Evolutionary conservation across 2,113 vertebrate genomes (phyloP).

Genomic region (Tachycineta bicolor): DNA sequence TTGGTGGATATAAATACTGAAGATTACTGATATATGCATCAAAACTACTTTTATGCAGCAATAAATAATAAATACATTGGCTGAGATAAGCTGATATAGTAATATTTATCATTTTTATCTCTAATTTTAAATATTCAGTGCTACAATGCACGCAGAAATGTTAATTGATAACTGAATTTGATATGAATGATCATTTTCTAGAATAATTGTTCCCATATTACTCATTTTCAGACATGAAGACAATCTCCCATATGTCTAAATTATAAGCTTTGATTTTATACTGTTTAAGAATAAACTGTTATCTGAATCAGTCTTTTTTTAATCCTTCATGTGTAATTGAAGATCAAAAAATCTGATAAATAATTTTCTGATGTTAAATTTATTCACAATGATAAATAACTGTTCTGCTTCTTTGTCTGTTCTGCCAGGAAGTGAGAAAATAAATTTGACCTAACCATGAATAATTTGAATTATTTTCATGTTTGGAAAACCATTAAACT

Average conservation of each 20-base stretch:
- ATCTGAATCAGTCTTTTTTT: neutral
- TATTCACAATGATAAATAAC: neutral
- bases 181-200: neutral
- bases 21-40: neutral
- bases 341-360: neutral
- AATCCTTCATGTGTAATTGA: neutral
- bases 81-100: neutral
- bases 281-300: neutral
- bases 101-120: neutral
- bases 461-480: slow-evolving; percentile 2
- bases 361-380: neutral
- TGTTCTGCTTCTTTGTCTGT: neutral
- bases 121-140: neutral
- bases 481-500: neutral
- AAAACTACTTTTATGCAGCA: neutral
- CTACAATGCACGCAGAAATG: neutral
- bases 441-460: neutral
- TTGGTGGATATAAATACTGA: neutral
- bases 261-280: neutral
- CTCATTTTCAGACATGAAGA: neutral
- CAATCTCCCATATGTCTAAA: neutral
- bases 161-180: neutral
- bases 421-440: neutral
- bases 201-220: neutral
- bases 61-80: neutral